phyloP scores from a whole-genome alignment of 1,140 invertebrate species.

The Trichonephila inaurata region DNA sequence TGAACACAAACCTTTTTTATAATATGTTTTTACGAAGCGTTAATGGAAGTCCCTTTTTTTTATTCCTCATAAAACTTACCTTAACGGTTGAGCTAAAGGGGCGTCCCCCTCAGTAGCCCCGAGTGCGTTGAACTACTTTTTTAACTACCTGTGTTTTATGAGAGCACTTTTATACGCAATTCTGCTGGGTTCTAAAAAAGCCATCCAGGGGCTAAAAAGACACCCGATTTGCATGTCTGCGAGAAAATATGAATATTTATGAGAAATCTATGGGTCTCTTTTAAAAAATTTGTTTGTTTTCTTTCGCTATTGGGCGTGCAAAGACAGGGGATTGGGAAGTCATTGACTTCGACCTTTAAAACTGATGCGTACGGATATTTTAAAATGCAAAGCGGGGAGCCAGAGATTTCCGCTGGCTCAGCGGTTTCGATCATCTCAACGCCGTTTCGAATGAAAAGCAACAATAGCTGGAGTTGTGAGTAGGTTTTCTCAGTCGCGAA shows the following conservation, averaged over 20 bases:
- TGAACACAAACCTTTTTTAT: too few relatives aligned
- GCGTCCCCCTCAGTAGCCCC: background rate
- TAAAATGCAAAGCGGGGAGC: constrained; percentile 5
- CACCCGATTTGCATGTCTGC: constrained; percentile 8
- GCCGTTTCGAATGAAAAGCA: too few relatives aligned
- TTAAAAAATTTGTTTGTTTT: background rate
- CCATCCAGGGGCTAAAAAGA: background rate
- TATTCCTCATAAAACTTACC: background rate
- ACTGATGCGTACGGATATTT: constrained; percentile 25
- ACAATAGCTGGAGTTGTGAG: too few relatives aligned
- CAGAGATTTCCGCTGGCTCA: background rate
- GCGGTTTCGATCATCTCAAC: background rate
- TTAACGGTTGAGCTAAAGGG: background rate
- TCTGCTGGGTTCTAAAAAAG: background rate
- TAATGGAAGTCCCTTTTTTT: background rate
- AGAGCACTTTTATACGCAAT: background rate
- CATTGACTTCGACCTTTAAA: constrained; percentile 28
- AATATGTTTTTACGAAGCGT: too few relatives aligned
- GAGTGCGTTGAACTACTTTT: background rate
- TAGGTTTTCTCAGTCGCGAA: too few relatives aligned
- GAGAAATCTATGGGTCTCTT: background rate
- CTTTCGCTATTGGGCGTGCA: background rate
- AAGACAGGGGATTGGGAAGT: background rate
- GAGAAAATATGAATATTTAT: constrained; percentile 28
- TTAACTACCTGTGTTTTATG: constrained; percentile 38